Base-by-base conservation (phyloP, 2,888 invertebrate species). In the Brachyptera risi region DNA sequence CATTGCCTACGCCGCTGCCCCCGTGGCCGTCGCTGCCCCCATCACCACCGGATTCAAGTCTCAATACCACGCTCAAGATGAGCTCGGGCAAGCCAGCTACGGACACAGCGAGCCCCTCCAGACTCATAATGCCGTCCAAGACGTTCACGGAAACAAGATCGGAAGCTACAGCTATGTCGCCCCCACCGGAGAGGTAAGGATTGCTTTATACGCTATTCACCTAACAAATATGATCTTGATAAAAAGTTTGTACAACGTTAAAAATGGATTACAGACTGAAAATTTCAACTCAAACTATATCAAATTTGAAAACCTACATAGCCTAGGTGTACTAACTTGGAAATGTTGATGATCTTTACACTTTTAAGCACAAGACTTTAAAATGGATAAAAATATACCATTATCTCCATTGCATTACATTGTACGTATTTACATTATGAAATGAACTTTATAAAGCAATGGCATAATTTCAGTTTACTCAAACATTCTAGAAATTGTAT, bases 81-180 rank as follows among this genome's bases (percentile, higher is more conserved):
- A 69, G 63, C 66, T 70, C 40, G 71, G 71, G 24, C 70, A 70
- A 64, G 69, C 69, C 47, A 64, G 64, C 59, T 69, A 66, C 59
- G 69, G 69, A 38, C 67, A 69, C 54, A 63, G 67, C 42, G 67
- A 69, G 62, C 64, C 68, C 56, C 38, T 62, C 44, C 65, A 70
- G 68, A 65, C 68, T 23, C 68, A 68, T 61, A 65, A 68, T 38
- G 70, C 67, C 38, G 65, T 68, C 56, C 65, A 70, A 56, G 68
- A 68, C 40, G 69, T 66, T 21, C 57, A 60, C 44, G 70, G 70
- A 26, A 68, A 69, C 64, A 69, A 69, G 60, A 63, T 63, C 26
- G 71, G 71, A 17, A 61, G 66, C 63, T 71, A 69, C 67, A 68
- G 72, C 62, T 73, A 72, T 69, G 67, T 73, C 58, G 68, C 71